Percentiles rank a stretch among this genome's conserved stretches.
Evolutionary conservation across 2,797 vertebrate species (phyloP).

Genomic region (Clarias pachynema): DNA sequence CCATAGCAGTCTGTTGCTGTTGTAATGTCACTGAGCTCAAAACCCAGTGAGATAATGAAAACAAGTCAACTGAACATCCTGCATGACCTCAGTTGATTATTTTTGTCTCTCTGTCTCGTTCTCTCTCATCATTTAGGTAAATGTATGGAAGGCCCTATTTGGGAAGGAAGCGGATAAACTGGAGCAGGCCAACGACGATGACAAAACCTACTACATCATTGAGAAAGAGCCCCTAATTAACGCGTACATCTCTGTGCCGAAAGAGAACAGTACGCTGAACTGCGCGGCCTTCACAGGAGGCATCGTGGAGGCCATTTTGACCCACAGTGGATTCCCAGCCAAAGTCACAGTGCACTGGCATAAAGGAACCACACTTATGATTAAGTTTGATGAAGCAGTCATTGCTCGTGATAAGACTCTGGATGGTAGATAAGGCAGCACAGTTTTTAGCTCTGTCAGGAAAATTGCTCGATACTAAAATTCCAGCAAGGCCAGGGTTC

Average conservation of each 20-base stretch:
- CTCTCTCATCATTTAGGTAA: conserved; percentile 67
- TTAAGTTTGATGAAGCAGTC: conserved; percentile 92
- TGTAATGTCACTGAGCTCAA: background rate
- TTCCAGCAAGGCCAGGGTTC: conserved; percentile 5
- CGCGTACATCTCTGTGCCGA: conserved; percentile 90
- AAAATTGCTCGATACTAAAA: conserved; percentile 5
- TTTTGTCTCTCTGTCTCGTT: background rate
- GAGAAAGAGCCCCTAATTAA: conserved; percentile 94
- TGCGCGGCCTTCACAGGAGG: conserved; percentile 93
- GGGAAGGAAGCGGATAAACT: conserved; percentile 94
- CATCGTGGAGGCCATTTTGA: conserved; percentile 90
- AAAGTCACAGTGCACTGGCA: conserved; percentile 96
- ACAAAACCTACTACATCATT: conserved; percentile 93
- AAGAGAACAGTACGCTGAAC: conserved; percentile 94
- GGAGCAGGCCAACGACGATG: conserved; percentile 95
- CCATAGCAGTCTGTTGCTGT: background rate
- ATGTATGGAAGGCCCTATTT: conserved; percentile 89
- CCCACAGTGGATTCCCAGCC: conserved; percentile 90
- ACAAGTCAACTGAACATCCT: background rate
- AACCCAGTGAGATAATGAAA: background rate
- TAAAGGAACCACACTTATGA: conserved; percentile 97
- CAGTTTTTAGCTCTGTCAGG: background rate
- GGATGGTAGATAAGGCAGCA: conserved; percentile 82
- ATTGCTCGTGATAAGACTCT: conserved; percentile 88
- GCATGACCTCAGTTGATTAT: background rate